Base-by-base conservation (phyloP, 2,888 invertebrate species). In the Timandra comae region DNA sequence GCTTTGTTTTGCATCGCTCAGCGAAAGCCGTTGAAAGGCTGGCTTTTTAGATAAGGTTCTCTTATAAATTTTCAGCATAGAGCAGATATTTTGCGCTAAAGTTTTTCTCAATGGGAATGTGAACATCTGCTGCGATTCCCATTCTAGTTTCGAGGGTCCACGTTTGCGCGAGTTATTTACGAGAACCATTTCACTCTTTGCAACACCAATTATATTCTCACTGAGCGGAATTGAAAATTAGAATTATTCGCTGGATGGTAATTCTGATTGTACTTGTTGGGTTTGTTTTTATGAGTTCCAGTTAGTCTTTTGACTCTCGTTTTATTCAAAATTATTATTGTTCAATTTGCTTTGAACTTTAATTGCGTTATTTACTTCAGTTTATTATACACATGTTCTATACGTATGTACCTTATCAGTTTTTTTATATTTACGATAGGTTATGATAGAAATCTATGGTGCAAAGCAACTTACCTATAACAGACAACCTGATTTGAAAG, bases 381-480 rank as follows among this genome's bases (percentile, higher is more conserved):
- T n/a, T n/a, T n/a, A n/a, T n/a, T n/a, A n/a, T n/a, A n/a, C n/a
- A n/a, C n/a, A n/a, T n/a, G n/a, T n/a, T n/a, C n/a, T n/a, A n/a
- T n/a, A n/a, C n/a, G n/a, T n/a, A n/a, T n/a, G n/a, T n/a, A n/a
- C n/a, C n/a, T n/a, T n/a, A n/a, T n/a, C n/a, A n/a, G n/a, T n/a
- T n/a, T n/a, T n/a, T n/a, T n/a, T n/a, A n/a, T n/a, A n/a, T n/a
- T n/a, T n/a, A n/a, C n/a, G n/a, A n/a, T n/a, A n/a, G n/a, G n/a
- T n/a, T n/a, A n/a, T n/a, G n/a, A n/a, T n/a, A n/a, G n/a, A n/a
- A n/a, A n/a, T n/a, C n/a, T n/a, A n/a, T n/a, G n/a, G n/a, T n/a
- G n/a, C n/a, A n/a, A n/a, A n/a, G n/a, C n/a, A 9, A 88, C 93
- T 92, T 76, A 96, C 96, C 95, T 69, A 96, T 94, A 62, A 96